Base-by-base conservation (phyloP, 1,140 invertebrate genomes). In the Sminthurinus signatus region DNA sequence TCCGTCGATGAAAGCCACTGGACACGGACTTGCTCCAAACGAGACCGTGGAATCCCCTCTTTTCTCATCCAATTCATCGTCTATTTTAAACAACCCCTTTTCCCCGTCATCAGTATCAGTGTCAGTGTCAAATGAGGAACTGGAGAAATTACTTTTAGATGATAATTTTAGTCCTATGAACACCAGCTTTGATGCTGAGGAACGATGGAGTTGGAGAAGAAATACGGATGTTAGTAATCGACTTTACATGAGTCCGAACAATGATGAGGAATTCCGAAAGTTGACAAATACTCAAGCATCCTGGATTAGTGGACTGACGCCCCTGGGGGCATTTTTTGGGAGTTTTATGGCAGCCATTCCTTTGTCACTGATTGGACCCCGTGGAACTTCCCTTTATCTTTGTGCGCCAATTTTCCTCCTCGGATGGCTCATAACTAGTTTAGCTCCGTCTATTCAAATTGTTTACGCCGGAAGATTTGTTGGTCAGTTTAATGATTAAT, bases 301-400 rank as follows among this genome's bases (percentile, higher is more conserved):
- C 1, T 64, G 62, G 62, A 64, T 64, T 27, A 51, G 62, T 64
- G 64, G 64, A 10, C 25, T 70, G 25, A 54, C 42, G 27, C 68
- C 68, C 4, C 39, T 70, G 2, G 68, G 68, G 8, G 68, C 68
- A 32, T 62, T 66, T 62, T 28, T 58, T 23, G 68, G 68, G 43
- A 61, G 64, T 61, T 51, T 70, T 17, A 5, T 61, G 8, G 56
- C 64, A 5, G 25, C 64, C 0, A 15, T 70, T 57, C 55, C 62
- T 1, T 23, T 67, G 0, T 39, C 52, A 27, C n/a, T 43, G 29
- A 31, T 70, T 25, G 68, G 68, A 21, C 64, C 65, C 0, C 62
- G 60, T 25, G 60, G 64, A 19, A 43, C 62, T 1, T 50, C 65
- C 19, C 28, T 67, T n/a, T 67, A 31, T 28, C n/a, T 64, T 19